Evolutionary conservation across 2,797 vertebrate genomes (phyloP), one percentile per base, ranked within the genome.

Genomic region (Diceros bicornis): DNA sequence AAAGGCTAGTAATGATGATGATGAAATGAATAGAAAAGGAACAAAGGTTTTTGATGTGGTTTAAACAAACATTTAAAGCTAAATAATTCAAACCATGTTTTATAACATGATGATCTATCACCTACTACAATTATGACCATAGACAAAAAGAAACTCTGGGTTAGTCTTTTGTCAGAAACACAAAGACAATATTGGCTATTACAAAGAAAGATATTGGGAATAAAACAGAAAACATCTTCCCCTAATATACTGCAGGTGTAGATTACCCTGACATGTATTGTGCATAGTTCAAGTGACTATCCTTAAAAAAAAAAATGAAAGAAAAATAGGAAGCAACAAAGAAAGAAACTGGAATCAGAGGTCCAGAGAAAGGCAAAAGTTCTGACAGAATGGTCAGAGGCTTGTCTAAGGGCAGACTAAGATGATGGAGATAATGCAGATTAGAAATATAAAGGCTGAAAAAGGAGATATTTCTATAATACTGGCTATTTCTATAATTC

Each of bases 41-140:
- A 8, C 41, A 72, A 47, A 47, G 10, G 10, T 34, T 96, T 89
- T 66, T 59, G 16, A 57, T 74, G 59, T 66, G n/a, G 55, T 47
- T 93, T 83, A 69, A 89, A 89, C 50, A 34, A 89, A 89, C 50
- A 34, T 21, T 89, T 92, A 64, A 79, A 44, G 20, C 57, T n/a
- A 89, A 71, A 59, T 25, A 79, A 82, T 66, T 25, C 55, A 59
- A 75, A 86, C 16, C 37, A 41, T 44, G 27, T 52, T 11, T 47
- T 57, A 34, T 20, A 75, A 57, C 10, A 50, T 32, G 21, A 62
- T 62, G 52, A 50, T 50, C 37, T 61, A 55, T n/a, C 3, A 25
- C 12, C 32, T 59, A 89, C 18, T 37, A 79, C 20, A 81, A n/a
- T 41, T 86, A 47, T 0, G 27, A 90, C 52, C 41, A 71, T 0